phyloP scores from a whole-genome alignment of 2,888 invertebrate genomes.

The Agonopterix alstromeriana region DNA sequence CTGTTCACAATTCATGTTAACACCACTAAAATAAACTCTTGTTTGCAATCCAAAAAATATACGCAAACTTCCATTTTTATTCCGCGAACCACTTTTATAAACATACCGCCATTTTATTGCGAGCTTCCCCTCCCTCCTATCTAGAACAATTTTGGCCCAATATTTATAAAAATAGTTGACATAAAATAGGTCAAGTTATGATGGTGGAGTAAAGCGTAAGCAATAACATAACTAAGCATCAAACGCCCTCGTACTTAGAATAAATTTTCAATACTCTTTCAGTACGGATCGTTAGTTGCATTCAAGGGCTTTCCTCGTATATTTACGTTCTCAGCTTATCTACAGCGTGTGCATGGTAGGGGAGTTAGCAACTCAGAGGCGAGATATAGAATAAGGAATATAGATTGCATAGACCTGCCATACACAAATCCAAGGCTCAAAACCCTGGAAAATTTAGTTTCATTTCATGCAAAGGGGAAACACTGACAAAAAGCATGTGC shows the following conservation, averaged over 20 bases:
- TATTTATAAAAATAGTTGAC: neutral
- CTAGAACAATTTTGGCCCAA: neutral
- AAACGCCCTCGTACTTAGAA: conserved; percentile 63
- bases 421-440: no score
- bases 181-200: conserved; percentile 22
- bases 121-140: conserved; percentile 19
- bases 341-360: conserved; percentile 6
- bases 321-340: conserved; percentile 42
- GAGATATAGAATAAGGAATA: no score
- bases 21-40: conserved; percentile 61
- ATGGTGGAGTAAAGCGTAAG: conserved; percentile 36
- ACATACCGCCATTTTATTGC: conserved; percentile 18
- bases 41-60: conserved; percentile 59
- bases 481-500: no score
- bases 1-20: conserved; percentile 50
- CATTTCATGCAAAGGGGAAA: no score
- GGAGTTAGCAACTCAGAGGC: conserved; percentile 10
- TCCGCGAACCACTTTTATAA: conserved; percentile 34
- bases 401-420: no score
- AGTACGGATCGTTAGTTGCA: conserved; percentile 63
- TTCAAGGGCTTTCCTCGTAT: conserved; percentile 45
- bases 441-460: no score
- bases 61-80: conserved; percentile 51
- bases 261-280: conserved; percentile 69
- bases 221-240: conserved; percentile 65